Evolutionary conservation across 2,888 invertebrate species (phyloP).

Genomic region (Leistus spinibarbis): DNA sequence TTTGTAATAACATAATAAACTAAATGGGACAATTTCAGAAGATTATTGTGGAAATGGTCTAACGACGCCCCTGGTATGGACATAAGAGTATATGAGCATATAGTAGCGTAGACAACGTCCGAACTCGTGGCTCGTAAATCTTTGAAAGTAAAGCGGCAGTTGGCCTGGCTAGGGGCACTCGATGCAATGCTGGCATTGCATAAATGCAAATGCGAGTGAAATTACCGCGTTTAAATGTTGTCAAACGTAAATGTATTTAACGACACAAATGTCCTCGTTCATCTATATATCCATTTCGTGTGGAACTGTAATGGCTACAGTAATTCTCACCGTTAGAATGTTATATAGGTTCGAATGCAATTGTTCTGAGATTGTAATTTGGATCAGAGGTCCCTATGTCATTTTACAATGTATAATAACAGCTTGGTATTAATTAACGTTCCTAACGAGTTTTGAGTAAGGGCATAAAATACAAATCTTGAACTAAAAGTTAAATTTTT

Average conservation of each 20-base stretch:
- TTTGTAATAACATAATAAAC: too few species aligned
- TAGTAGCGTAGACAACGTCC: not conserved
- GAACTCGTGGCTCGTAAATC: constrained; percentile 17
- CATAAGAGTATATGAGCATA: not conserved
- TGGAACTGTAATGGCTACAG: not conserved
- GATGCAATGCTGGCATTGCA: not conserved
- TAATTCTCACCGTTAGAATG: not conserved
- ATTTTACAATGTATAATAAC: not conserved
- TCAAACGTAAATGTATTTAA: constrained; percentile 28
- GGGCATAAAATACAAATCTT: too few species aligned
- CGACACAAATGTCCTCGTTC: constrained; percentile 3
- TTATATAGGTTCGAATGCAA: not conserved
- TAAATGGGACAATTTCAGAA: too few species aligned
- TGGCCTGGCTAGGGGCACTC: not conserved
- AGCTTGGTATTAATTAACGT: too few species aligned
- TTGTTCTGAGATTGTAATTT: not conserved
- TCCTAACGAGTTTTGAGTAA: too few species aligned
- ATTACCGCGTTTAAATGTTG: constrained; percentile 35
- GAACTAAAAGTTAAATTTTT: too few species aligned
- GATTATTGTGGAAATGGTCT: too few species aligned
- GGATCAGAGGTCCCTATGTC: not conserved
- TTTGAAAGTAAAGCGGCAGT: constrained; percentile 22
- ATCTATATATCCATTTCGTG: not conserved
- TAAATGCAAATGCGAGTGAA: constrained; percentile 34
- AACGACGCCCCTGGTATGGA: too few species aligned